These are phyloP conservation scores for Podarcis muralis DNA, from an alignment of 2,113 vertebrate species.

Conservation along the genomic window DNA sequence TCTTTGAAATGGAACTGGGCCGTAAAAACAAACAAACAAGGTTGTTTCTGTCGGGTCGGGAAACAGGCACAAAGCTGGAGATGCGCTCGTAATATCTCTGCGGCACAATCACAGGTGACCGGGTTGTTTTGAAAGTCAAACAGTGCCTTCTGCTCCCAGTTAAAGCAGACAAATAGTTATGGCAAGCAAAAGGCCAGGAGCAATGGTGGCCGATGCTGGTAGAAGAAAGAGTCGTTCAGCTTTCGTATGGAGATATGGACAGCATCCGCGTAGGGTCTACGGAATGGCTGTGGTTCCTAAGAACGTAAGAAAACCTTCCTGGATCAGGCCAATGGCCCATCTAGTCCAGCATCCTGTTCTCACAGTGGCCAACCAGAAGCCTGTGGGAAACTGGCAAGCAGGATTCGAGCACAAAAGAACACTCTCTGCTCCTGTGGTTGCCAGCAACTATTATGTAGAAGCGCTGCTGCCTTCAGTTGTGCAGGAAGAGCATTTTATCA, in stretches of 20 bases:
- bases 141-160: constrained; percentile 2
- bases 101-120: constrained; percentile 11
- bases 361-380: too few relatives aligned
- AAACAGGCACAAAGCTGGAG: constrained; percentile 36
- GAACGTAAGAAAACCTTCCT: too few relatives aligned
- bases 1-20: constrained; percentile 63
- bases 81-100: constrained; percentile 52
- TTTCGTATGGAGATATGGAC: neutral
- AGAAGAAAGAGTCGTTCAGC: neutral
- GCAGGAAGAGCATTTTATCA: too few relatives aligned
- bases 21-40: constrained; percentile 68
- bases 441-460: too few relatives aligned
- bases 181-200: neutral
- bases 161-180: neutral
- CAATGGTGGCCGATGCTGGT: too few relatives aligned
- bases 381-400: too few relatives aligned
- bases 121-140: constrained; percentile 58
- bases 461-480: too few relatives aligned
- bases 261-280: rapidly evolving
- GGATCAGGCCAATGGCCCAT: too few relatives aligned
- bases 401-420: too few relatives aligned
- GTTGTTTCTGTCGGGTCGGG: constrained; percentile 19
- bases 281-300: too few relatives aligned
- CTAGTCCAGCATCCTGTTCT: too few relatives aligned
- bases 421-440: too few relatives aligned